Evolutionary conservation across 2,888 invertebrate genomes (phyloP), one percentile per base, ranked within the genome.

Genomic region (Candidula unifasciata): DNA sequence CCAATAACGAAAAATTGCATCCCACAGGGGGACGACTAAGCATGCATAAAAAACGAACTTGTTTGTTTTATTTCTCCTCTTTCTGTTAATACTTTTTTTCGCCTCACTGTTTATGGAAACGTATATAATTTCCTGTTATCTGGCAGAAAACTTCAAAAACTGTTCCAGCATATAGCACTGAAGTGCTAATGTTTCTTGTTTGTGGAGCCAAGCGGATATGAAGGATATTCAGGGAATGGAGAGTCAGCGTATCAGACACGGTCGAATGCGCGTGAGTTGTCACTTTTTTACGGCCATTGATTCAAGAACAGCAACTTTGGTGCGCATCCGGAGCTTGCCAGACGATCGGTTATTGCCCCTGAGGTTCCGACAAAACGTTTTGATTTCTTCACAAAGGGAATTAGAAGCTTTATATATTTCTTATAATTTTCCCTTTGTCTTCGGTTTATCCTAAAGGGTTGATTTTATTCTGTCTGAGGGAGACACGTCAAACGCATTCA

Each of bases 261-360:
- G 73, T 44, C 16, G 44, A 44, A 44, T 44, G 73, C 73, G n/a
- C 44, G 5, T n/a, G 44, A 73, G 44, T 13, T 73, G 73, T 44
- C 44, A 52, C 13, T 52, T n/a, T n/a, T 73, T 73, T 44, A 73
- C 27, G 44, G 73, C n/a, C 44, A 73, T 44, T 52, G 44, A 73
- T 73, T 37, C 35, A 21, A 21, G 18, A 24, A 24, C 37, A 16
- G 8, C 0, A 73, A 73, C 44, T 27, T 10, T 3, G 27, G 44
- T n/a, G 24, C 73, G 8, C 27, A 13, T 44, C 73, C 33, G 2
- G 13, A 8, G n/a, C n/a, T 13, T 13, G 52, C 10, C 30, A 68
- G 24, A 44, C 21, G 37, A 44, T 27, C 44, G 44, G n/a, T 73
- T 5, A 73, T 73, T 73, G 44, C n/a, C 44, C 21, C 13, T n/a